Evolutionary conservation across 2,113 vertebrate species (phyloP).

Genomic region (Dipodomys spectabilis): DNA sequence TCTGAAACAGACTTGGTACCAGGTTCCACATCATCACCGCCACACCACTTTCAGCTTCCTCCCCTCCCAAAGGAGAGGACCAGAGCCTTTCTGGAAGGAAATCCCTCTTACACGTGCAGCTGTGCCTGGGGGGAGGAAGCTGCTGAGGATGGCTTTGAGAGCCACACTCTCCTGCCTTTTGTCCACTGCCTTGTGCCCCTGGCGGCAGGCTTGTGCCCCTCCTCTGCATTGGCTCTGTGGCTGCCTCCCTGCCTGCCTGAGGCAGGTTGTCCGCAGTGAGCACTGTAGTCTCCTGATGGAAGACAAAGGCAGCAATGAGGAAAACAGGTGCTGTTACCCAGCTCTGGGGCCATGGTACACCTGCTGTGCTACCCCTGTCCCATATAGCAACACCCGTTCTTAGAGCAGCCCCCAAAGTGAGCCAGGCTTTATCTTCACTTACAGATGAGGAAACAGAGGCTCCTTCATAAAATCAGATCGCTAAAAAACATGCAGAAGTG

Average conservation of each 20-base stretch:
- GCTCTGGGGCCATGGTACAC: background rate
- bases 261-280: background rate
- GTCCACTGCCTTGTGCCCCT: background rate
- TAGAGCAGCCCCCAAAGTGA: background rate
- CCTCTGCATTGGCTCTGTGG: background rate
- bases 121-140: background rate
- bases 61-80: background rate
- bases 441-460: background rate
- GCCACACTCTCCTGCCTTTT: fast-evolving
- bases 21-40: background rate
- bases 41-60: background rate
- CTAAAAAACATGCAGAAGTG: background rate
- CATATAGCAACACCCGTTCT: background rate
- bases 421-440: background rate
- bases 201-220: background rate
- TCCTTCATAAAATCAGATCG: background rate
- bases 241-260: background rate
- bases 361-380: background rate
- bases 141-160: background rate
- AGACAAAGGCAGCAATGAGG: background rate
- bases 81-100: background rate
- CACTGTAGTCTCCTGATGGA: background rate
- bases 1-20: background rate
- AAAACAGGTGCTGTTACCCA: background rate
- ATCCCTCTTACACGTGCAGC: background rate